Evolutionary conservation across 2,888 invertebrate species (phyloP).

Genomic region (Sarcophaga subvicina): DNA sequence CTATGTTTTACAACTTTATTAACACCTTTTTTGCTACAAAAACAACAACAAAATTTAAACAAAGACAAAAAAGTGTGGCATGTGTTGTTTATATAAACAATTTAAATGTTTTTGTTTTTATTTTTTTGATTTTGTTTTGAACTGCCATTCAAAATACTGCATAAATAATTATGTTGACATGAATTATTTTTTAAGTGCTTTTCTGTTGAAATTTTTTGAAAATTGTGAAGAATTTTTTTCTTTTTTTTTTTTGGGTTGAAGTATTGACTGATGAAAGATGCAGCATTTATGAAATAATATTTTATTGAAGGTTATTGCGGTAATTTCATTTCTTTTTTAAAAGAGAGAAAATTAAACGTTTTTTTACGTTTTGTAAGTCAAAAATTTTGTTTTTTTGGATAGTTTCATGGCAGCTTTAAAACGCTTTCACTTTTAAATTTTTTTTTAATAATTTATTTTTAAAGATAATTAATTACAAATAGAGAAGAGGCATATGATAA

Average conservation of each 20-base stretch:
- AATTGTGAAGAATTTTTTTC: conserved; percentile 32
- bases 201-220: not conserved
- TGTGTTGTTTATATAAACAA: conserved; percentile 30
- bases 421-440: too few species aligned
- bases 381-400: not conserved
- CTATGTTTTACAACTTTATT: conserved; percentile 67
- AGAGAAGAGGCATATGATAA: too few species aligned
- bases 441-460: too few species aligned
- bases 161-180: conserved; percentile 43
- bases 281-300: conserved; percentile 27
- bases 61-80: conserved; percentile 34
- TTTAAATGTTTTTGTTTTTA: not conserved
- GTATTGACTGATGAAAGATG: conserved; percentile 34
- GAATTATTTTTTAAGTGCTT: conserved; percentile 25
- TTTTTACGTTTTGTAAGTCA: not conserved
- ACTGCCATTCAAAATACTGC: conserved; percentile 8
- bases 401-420: too few species aligned
- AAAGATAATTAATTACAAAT: too few species aligned
- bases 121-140: conserved; percentile 14
- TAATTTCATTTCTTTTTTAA: conserved; percentile 12
- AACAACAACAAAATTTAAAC: conserved; percentile 10
- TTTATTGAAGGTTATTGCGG: not conserved
- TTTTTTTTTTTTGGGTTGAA: not conserved
- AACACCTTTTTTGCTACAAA: conserved; percentile 50
- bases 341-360: not conserved